Conservation (phyloP, 2,888 invertebrate species). For the Teinopalpus imperialis region DNA sequence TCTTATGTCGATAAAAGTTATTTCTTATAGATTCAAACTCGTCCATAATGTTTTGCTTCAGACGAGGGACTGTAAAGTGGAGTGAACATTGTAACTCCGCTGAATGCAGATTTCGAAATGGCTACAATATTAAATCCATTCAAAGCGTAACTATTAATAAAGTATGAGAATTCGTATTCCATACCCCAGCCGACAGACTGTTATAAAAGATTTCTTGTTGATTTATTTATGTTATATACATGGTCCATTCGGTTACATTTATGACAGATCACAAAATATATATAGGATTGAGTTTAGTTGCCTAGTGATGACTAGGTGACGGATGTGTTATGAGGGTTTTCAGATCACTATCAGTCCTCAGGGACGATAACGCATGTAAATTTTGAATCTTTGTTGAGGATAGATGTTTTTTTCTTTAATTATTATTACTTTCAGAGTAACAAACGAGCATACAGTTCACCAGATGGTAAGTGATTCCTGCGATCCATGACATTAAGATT, state of each 20-base stretch:
- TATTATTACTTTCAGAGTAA: too few relatives aligned
- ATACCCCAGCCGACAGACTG: slow-evolving; percentile 1
- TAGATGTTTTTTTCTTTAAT: too few relatives aligned
- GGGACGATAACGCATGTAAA: too few relatives aligned
- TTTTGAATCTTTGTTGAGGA: too few relatives aligned
- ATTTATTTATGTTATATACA: slow-evolving; percentile 5
- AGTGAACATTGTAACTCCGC: slow-evolving; percentile 9
- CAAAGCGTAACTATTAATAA: slow-evolving; percentile 22
- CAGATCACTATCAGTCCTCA: too few relatives aligned
- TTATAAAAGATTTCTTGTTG: slow-evolving; percentile 11
- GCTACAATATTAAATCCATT: slow-evolving; percentile 21
- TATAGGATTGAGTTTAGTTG: too few relatives aligned
- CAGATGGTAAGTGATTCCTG: too few relatives aligned
- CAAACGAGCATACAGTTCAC: too few relatives aligned
- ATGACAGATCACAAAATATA: too few relatives aligned
- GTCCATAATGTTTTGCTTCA: slow-evolving; percentile 1
- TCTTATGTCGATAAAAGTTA: slow-evolving; percentile 6
- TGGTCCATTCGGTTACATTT: background rate
- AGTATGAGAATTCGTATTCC: slow-evolving; percentile 8
- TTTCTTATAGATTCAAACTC: slow-evolving; percentile 10
- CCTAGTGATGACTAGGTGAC: too few relatives aligned
- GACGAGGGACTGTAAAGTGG: slow-evolving; percentile 1
- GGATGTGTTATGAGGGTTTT: too few relatives aligned
- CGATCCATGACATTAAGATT: too few relatives aligned
- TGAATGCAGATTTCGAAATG: slow-evolving; percentile 13